Conservation (phyloP, 2,797 vertebrate species). For the Cryptoblepharus egeriae region DNA sequence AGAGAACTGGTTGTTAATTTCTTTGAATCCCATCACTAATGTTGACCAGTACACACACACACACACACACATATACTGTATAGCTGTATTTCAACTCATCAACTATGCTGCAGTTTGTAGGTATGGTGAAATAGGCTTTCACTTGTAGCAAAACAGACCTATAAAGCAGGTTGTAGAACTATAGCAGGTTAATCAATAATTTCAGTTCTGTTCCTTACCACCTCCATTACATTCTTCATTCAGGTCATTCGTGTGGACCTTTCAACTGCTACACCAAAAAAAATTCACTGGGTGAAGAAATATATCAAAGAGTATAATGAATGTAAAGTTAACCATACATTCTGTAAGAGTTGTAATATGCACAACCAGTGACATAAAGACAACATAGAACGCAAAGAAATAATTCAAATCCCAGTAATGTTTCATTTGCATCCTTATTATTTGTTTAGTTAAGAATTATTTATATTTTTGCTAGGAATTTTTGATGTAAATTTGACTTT, state of each 20-base stretch:
- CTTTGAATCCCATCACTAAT: too few relatives aligned
- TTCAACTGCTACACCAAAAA: too few relatives aligned
- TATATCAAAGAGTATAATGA: background rate
- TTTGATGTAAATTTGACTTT: background rate
- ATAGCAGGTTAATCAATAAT: too few relatives aligned
- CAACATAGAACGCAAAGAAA: background rate
- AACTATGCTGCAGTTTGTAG: background rate
- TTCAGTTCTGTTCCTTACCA: too few relatives aligned
- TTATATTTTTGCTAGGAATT: background rate
- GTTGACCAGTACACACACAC: too few relatives aligned
- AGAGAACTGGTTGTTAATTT: too few relatives aligned
- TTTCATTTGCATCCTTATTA: background rate
- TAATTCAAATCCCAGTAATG: background rate
- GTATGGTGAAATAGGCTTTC: background rate
- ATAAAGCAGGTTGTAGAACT: background rate
- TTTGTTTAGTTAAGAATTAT: background rate
- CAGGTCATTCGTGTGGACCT: background rate
- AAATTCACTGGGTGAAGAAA: background rate
- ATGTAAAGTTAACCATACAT: background rate
- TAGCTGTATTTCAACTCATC: background rate
- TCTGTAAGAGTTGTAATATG: background rate
- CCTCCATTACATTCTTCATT: background rate
- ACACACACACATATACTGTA: too few relatives aligned
- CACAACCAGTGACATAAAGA: background rate
- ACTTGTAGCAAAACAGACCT: background rate